phyloP scores from a whole-genome alignment of 2,797 vertebrate genomes.

The Cynopterus sphinx region DNA sequence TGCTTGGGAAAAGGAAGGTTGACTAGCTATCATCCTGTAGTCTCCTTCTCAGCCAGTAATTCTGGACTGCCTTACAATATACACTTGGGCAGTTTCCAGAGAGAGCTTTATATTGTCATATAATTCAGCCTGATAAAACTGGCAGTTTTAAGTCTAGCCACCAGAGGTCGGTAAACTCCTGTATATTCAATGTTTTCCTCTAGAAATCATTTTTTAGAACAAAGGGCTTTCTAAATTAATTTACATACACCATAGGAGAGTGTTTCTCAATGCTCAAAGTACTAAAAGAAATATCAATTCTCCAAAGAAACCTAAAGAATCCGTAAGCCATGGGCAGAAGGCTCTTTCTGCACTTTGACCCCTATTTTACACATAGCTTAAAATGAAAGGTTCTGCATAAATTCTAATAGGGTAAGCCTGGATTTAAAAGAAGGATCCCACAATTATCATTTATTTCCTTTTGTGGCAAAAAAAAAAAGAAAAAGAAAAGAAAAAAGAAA shows the following conservation, averaged over 20 bases:
- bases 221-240: background rate
- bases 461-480: background rate
- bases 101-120: background rate
- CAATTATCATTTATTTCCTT: background rate
- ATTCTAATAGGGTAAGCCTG: background rate
- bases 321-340: background rate
- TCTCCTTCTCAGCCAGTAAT: background rate
- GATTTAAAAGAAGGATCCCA: background rate
- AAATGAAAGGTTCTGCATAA: background rate
- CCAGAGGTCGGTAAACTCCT: constrained; percentile 82
- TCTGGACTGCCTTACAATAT: background rate
- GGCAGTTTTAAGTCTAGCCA: constrained; percentile 73
- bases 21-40: background rate
- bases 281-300: background rate
- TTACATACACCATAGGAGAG: background rate
- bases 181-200: constrained; percentile 46
- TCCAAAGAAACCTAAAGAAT: background rate
- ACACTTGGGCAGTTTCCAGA: background rate
- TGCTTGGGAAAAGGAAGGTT: background rate
- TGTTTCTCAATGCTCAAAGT: background rate
- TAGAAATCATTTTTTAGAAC: background rate
- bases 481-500: background rate
- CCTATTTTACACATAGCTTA: background rate
- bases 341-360: background rate
- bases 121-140: background rate